Percentiles rank a stretch among this genome's conserved stretches.
Evolutionary conservation across 2,797 vertebrate genomes (phyloP).

Genomic region (Moxostoma hubbsi): DNA sequence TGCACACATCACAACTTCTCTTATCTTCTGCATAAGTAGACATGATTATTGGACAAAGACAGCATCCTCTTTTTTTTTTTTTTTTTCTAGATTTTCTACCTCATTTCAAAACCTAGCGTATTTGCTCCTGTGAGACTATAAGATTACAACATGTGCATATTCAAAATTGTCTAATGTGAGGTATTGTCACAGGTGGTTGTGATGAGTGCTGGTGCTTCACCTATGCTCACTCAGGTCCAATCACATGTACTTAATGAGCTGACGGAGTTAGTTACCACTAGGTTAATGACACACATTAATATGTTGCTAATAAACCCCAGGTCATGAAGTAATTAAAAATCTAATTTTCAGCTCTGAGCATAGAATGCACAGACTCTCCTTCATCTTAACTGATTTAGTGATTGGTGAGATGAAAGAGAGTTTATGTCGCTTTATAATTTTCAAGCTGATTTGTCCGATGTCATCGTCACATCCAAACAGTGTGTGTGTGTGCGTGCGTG

Average conservation of each 20-base stretch:
- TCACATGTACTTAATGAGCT: constrained; percentile 84
- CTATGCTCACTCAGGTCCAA: constrained; percentile 70
- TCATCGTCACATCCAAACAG: background rate
- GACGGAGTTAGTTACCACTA: constrained; percentile 85
- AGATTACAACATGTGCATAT: constrained; percentile 34
- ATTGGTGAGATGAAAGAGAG: constrained; percentile 11
- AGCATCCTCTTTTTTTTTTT: background rate
- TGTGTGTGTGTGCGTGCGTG: constrained; percentile 15
- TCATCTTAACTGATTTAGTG: constrained; percentile 60
- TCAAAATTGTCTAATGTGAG: constrained; percentile 39
- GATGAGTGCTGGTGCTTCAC: constrained; percentile 50
- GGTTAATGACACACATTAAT: constrained; percentile 88
- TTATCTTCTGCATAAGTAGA: constrained; percentile 10
- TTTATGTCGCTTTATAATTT: constrained; percentile 35
- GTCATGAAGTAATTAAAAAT: constrained; percentile 89
- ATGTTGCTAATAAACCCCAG: constrained; percentile 84
- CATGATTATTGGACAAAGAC: constrained; percentile 25
- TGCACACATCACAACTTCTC: constrained; percentile 14
- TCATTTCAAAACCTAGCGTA: constrained; percentile 20
- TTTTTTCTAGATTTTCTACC: background rate
- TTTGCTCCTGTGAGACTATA: constrained; percentile 27
- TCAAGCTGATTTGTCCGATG: constrained; percentile 31
- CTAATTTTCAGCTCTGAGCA: constrained; percentile 78
- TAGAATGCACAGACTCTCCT: constrained; percentile 63
- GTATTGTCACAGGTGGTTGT: constrained; percentile 53